Evolutionary conservation across 2,888 invertebrate genomes (phyloP).

Genomic region (Ophonus ardosiacus): DNA sequence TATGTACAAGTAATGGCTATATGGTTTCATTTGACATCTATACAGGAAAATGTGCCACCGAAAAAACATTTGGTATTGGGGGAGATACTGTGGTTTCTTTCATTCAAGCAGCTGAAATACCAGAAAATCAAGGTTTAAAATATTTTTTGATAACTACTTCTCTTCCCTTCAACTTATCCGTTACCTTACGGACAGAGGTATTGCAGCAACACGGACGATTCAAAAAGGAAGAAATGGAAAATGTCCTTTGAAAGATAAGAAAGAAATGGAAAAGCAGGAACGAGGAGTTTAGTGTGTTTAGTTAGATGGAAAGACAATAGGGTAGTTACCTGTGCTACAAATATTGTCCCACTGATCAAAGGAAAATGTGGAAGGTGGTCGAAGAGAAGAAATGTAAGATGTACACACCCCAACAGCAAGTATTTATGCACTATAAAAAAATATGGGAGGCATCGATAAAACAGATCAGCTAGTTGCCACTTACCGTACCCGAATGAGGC

Average conservation of each 20-base stretch:
- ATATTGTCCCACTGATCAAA: no score
- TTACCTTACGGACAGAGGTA: background rate
- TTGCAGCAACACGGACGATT: conserved; percentile 3
- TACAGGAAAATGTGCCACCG: no score
- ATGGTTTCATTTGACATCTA: no score
- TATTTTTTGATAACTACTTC: conserved; percentile 25
- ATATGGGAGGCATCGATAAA: conserved; percentile 50
- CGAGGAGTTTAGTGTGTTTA: background rate
- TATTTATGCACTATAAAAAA: conserved; percentile 3
- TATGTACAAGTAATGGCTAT: no score
- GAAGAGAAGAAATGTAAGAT: no score
- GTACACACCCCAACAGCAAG: no score
- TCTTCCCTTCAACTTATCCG: background rate
- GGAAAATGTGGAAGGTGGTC: no score
- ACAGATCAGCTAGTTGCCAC: conserved; percentile 43
- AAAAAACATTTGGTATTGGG: no score
- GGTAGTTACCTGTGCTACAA: no score
- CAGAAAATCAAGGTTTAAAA: no score
- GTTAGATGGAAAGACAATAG: conserved; percentile 28
- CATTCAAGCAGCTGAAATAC: no score
- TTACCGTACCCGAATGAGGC: conserved; percentile 41
- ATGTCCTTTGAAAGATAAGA: background rate
- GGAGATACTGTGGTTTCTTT: no score
- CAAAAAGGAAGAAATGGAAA: background rate
- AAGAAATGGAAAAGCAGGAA: background rate